Base-by-base conservation (phyloP, 2,888 invertebrate genomes). In the Drosophila picticornis region DNA sequence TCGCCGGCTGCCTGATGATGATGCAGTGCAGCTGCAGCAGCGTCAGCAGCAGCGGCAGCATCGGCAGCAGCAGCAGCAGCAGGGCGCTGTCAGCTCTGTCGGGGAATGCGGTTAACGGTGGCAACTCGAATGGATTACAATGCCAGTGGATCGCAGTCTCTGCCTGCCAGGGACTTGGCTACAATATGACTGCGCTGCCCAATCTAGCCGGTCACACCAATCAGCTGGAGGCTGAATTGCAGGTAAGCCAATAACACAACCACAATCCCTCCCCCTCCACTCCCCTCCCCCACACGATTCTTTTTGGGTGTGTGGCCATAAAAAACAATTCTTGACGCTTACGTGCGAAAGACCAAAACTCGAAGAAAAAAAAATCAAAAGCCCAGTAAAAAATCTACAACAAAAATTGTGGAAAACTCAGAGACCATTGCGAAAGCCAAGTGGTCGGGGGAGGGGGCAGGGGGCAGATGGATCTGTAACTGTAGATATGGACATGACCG, bases 181-280 rank as follows among this genome's bases (percentile, higher is more conserved):
- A 98, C 94, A 97, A 97, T 94, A 95, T 96, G 94, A 98, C 98
- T 32, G 95, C 93, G 34, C 96, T 97, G 96, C 98, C 98, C 59
- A 98, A 98, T 94, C 95, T 97, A 74, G 95, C 97, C 93, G 97
- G 96, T 2, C 97, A 98, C 92, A 94, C 94, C 74, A 96, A 96
- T 91, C 97, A 97, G 93, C 95, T 96, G 86, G 96, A 97, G 91
- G 97, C 97, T 62, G 96, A 96, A 90, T 94, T 96, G 91, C 96
- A 95, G 95, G 96, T 97, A 94, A 95, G 94, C 43, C 10, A 61
- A 32, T 16, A 25, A 25, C 7, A 25, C 22, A 36, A 11, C 50
- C 27, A 46, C 46, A 11, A 16, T 29, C 19, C 10, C 4, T 5
- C 3, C 16, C 11, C 25, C 13, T 2, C 11, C n/a, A n/a, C n/a